Evolutionary conservation across 2,797 vertebrate genomes (phyloP), one percentile per base, ranked within the genome.

Genomic region (Chrysocyon brachyurus): DNA sequence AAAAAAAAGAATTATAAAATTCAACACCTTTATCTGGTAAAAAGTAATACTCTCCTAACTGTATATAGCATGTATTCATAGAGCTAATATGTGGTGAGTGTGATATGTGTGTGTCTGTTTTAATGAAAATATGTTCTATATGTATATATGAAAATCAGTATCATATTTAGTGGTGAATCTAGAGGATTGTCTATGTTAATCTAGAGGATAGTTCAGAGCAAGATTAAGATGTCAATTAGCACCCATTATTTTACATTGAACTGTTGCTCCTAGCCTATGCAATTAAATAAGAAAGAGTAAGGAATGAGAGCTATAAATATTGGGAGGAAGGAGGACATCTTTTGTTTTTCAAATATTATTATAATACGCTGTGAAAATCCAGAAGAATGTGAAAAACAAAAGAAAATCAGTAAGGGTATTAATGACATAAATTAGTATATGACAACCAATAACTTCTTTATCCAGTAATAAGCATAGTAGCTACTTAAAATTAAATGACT

Each of bases 401-500:
- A 54, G 56, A 31, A 21, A 72, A 54, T 64, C 46, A 75, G 59
- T 64, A 40, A 73, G 11, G 26, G 26, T 89, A 5, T 73, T 82
- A 57, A 40, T 54, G 63, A 83, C 17, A 26, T 28, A 63, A 28
- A 63, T 83, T 94, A 88, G 24, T 82, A 73, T 54, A 33, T 56
- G 78, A 64, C 57, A 89, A 46, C 33, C 78, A 40, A 40, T 73
- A 89, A 64, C 66, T n/a, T 12, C n/a, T 72, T 82, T 88, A 64
- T 73, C 66, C 24, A 87, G 70, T 16, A 72, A 72, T 22, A 83
- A 54, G 17, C 66, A 88, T 59, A 54, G 11, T 28, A 83, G 40
- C n/a, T 88, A 72, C 68, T 94, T 83, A 89, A 89, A 83, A 94
- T 84, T 75, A 82, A 94, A 83, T 88, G 40, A 46, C 21, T 88